Base-by-base conservation (phyloP, 2,113 vertebrate species). In the Mixornis gularis region DNA sequence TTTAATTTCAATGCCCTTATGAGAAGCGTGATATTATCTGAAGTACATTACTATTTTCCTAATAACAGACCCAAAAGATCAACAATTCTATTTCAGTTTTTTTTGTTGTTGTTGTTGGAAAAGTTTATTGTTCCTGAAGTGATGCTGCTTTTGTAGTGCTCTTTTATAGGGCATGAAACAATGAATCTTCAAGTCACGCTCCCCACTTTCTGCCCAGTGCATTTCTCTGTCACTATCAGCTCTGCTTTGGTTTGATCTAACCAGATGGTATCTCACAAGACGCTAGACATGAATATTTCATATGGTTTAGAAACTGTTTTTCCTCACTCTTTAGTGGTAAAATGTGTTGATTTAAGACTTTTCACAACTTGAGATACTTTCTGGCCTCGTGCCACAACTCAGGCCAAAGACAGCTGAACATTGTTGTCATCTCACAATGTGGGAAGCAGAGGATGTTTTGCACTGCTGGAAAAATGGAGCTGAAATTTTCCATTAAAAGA, bases 281-380 rank as follows among this genome's bases (percentile, higher is more conserved):
- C 79, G 69, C 91, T 90, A 95, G 92, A 90, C 92, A 94, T 92
- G 92, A 94, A 94, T 95, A 93, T 95, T 95, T 96, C 92, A 90
- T 96, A 79, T 8, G 38, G 63, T 89, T 92, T 85, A 87, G 85
- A 91, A 92, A 59, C 77, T 81, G 83, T 74, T 84, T 93, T 94
- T 88, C 84, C 80, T 94, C 78, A 34, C 62, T 95, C 84, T 87
- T 81, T 38, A 18, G n/a, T 58, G 62, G 70, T 79, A 87, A 87
- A 87, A 94, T 40, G 62, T 95, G 94, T 95, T 82, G 93, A 93
- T 81, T 93, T 93, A 94, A 92, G 89, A 79, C 79, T 91, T 94
- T 81, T 81, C 70, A 60, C 91, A 93, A 79, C 70, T 89, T 72
- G 73, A 92, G 87, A 89, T 51, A 41, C 44, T 89, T 89, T 72